A percentile compares a stretch with the other conserved stretches of the same genome.
Evolutionary conservation across 2,797 vertebrate species (phyloP).

Genomic region (Poliocrania exsul): DNA sequence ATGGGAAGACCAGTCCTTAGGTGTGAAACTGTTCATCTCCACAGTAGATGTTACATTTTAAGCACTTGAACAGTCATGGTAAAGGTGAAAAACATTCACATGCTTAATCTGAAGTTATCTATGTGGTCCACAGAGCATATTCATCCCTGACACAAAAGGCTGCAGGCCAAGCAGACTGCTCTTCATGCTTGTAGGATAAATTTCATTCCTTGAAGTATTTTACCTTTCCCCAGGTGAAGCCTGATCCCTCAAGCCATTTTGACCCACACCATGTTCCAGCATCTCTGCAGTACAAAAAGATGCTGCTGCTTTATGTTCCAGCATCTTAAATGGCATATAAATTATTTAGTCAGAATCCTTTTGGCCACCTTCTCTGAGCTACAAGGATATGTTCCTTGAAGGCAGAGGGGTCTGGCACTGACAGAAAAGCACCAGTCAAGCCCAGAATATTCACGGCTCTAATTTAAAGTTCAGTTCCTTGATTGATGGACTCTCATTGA

Average conservation of each 20-base stretch:
- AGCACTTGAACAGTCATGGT: neutral
- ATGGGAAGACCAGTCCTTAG: neutral
- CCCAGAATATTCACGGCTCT: neutral
- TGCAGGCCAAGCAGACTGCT: neutral
- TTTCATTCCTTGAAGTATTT: neutral
- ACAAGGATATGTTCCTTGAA: neutral
- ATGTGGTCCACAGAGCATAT: neutral
- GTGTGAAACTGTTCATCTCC: neutral
- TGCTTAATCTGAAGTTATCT: neutral
- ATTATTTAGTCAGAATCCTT: neutral
- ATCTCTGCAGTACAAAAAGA: neutral
- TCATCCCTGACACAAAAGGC: neutral
- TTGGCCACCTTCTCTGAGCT: neutral
- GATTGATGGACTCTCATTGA: neutral
- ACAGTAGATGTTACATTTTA: neutral
- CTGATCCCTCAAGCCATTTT: neutral
- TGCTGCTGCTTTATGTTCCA: neutral
- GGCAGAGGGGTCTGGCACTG: neutral
- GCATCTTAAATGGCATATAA: neutral
- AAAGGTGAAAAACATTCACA: neutral
- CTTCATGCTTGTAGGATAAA: neutral
- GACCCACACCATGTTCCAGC: neutral
- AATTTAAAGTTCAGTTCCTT: neutral
- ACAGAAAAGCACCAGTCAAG: neutral
- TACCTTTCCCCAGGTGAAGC: neutral